These are phyloP conservation scores for Aphelenchoides fujianensis DNA, from an alignment of 1,140 invertebrate genomes.

Conservation along the genomic window DNA sequence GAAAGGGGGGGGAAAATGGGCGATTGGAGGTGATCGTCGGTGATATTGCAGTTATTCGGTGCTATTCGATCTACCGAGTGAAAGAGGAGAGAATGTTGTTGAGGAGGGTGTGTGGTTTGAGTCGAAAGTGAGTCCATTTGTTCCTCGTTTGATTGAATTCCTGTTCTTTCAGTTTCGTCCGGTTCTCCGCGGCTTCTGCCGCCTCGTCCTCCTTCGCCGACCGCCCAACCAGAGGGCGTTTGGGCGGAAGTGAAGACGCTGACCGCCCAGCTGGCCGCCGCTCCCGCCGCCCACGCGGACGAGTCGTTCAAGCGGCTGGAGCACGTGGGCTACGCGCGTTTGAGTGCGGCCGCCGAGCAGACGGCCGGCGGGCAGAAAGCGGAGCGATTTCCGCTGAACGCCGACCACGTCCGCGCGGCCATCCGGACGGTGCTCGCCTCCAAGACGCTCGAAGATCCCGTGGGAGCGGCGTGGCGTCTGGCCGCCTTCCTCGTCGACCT, in stretches of 20 bases:
- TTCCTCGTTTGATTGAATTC: neutral
- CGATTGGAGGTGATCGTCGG: no score
- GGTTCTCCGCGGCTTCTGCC: neutral
- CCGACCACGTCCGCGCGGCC: neutral
- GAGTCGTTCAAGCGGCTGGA: neutral
- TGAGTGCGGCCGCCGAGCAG: neutral
- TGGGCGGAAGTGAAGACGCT: neutral
- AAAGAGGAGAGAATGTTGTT: neutral
- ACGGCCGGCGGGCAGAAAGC: neutral
- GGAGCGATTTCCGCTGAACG: neutral
- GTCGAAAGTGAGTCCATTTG: neutral
- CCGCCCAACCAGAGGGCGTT: neutral
- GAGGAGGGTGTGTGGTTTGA: neutral
- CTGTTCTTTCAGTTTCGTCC: neutral
- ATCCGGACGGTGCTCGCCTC: neutral
- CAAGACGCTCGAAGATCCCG: neutral
- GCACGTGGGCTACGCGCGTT: neutral
- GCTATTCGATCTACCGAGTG: no score
- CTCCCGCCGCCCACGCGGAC: neutral
- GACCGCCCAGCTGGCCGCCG: neutral
- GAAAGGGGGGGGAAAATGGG: no score
- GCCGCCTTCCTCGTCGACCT: neutral
- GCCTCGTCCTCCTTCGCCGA: neutral
- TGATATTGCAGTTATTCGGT: no score
- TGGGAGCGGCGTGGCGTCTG: neutral